phyloP scores from a whole-genome alignment of 2,113 vertebrate genomes.

The Pagrus major region DNA sequence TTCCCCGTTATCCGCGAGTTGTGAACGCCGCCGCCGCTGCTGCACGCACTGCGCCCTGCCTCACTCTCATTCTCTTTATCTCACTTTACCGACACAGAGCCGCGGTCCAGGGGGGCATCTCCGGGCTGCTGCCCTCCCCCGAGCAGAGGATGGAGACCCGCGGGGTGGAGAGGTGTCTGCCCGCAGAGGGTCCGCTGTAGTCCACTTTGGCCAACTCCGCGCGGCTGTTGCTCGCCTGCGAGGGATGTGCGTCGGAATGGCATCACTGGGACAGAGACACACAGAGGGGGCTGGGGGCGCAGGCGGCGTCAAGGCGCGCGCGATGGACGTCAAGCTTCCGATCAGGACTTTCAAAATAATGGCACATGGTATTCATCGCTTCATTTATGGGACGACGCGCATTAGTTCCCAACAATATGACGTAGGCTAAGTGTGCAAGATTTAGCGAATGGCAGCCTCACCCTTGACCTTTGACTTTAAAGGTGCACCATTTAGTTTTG shows the following conservation, averaged over 20 bases:
- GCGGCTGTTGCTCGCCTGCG: slow-evolving; percentile 81
- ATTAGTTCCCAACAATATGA: background rate
- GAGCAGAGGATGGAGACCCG: background rate
- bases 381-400: too few species aligned
- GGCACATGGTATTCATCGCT: accelerated
- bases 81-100: slow-evolving; percentile 56
- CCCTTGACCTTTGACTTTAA: too few species aligned
- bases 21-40: too few species aligned
- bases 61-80: slow-evolving; percentile 58
- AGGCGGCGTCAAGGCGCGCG: background rate
- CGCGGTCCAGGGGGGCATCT: slow-evolving; percentile 67
- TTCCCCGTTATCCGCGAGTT: slow-evolving; percentile 48
- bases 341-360: slow-evolving; percentile 38
- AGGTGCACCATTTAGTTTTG: too few species aligned
- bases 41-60: slow-evolving; percentile 53
- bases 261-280: slow-evolving; percentile 64
- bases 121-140: background rate
- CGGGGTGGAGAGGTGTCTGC: background rate
- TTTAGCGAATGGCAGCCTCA: too few species aligned
- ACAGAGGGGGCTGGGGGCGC: slow-evolving; percentile 32
- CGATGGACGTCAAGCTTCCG: background rate
- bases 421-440: background rate
- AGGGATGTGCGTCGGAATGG: slow-evolving; percentile 83
- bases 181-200: too few species aligned
- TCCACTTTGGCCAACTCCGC: slow-evolving; percentile 65